Base-by-base conservation (phyloP, 37 sponge, comb jelly and placozoan genomes). In the Halisarca cf. caerulea region DNA sequence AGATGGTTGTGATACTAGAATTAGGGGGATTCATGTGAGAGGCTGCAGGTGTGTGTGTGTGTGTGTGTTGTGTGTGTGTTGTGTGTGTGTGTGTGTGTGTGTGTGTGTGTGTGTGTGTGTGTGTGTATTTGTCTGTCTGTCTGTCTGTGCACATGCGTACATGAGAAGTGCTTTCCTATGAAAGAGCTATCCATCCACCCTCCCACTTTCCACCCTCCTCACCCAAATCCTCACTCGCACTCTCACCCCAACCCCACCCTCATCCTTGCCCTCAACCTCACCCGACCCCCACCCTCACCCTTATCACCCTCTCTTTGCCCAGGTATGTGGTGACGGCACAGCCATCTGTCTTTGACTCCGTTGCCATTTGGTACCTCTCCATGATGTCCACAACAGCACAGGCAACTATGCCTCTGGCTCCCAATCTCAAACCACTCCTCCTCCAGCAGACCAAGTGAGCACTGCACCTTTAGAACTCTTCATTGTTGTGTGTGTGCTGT, bases 1-100 rank as follows among this genome's bases (percentile, higher is more conserved):
- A 40, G 96, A 93, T 38, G 96, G 96, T 39, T 96, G 96, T 74
- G 96, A 96, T 74, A 82, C 83, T 18, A 59, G 89, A 18, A 45
- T 96, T 23, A 71, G 94, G 64, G 91, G 91, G 24, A 75, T 96
- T 23, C 58, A 82, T 80, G 66, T 93, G 58, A 88, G 82, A 39
- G 96, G 96, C 2, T 88, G 60, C 87, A 84, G 84, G 94, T 96
- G 39, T 80, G 89, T 85, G 34, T 20, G 20, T 62, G 64, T 62
- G 30, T 27, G 30, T 62, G 30, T 62, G 30, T n/a, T n/a, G n/a
- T n/a, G n/a, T n/a, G n/a, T n/a, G n/a, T n/a, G n/a, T n/a, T 30
- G 64, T 30, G 25, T 62, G 30, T 27, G 30, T 62, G 30, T 27
- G 64, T 62, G 30, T 62, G 64, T 62, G 64, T 27, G 64, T 62